Percentiles rank a stretch among this genome's conserved stretches.
Evolutionary conservation across 2,797 vertebrate species (phyloP).

Genomic region (Vipera ursinii): DNA sequence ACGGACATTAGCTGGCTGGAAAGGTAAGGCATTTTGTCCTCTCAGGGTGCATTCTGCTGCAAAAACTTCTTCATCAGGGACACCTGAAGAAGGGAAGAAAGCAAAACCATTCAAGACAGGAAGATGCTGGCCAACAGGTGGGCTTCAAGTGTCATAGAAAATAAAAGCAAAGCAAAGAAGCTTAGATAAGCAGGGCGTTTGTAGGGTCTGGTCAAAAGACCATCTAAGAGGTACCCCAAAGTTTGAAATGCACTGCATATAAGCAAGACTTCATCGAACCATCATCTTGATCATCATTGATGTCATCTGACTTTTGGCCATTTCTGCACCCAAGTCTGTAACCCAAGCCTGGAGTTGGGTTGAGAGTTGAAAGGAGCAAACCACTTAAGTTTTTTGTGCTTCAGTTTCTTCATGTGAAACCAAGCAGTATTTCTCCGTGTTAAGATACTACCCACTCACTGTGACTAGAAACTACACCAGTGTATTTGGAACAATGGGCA

Average conservation of each 20-base stretch:
- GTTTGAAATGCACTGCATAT: neutral
- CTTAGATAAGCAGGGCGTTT: neutral
- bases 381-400: neutral
- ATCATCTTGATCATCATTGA: neutral
- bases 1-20: constrained; percentile 67
- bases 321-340: neutral
- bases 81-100: constrained; percentile 76
- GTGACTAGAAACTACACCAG: neutral
- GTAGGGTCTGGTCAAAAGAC: neutral
- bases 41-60: constrained; percentile 81
- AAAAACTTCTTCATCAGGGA: constrained; percentile 74
- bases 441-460: neutral
- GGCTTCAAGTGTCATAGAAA: neutral
- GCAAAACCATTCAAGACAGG: constrained; percentile 38
- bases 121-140: constrained; percentile 21
- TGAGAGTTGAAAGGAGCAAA: neutral
- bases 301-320: neutral
- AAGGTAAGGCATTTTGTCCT: constrained; percentile 80
- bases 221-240: neutral
- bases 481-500: neutral
- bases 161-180: neutral
- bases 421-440: neutral
- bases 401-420: constrained; percentile 29
- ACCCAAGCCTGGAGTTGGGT: neutral
- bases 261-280: neutral